Conservation (phyloP, 1,140 invertebrate genomes). For the Drosophila micromelanica region DNA sequence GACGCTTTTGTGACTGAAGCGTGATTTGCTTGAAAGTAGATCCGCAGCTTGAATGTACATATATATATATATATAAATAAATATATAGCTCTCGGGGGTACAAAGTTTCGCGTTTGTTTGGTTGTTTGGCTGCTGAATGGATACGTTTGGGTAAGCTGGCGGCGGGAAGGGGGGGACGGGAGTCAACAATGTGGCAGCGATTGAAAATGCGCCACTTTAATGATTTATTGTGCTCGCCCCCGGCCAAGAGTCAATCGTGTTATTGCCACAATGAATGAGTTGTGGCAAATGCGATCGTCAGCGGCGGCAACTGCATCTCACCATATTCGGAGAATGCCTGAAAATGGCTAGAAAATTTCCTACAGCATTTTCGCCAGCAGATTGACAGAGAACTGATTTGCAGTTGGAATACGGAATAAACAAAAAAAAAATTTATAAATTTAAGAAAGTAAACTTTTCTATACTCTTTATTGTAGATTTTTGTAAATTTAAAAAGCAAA, state of each 20-base stretch:
- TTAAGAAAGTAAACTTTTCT: neutral
- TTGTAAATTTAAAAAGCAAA: too few relatives aligned
- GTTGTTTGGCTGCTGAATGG: slow-evolving; percentile 51
- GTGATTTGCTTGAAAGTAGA: slow-evolving; percentile 33
- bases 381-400: slow-evolving; percentile 45
- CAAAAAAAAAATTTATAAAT: too few relatives aligned
- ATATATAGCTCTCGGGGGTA: slow-evolving; percentile 9
- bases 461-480: neutral
- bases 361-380: slow-evolving; percentile 53
- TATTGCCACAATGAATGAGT: slow-evolving; percentile 22
- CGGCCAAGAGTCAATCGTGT: slow-evolving; percentile 71
- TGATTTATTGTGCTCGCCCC: slow-evolving; percentile 66
- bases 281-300: slow-evolving; percentile 31
- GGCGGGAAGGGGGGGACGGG: slow-evolving; percentile 10
- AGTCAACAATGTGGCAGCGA: slow-evolving; percentile 39
- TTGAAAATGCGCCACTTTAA: slow-evolving; percentile 41
- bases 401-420: slow-evolving; percentile 1
- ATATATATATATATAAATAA: neutral
- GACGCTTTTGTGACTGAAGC: slow-evolving; percentile 35
- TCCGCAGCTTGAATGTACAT: slow-evolving; percentile 1
- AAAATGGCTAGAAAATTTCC: slow-evolving; percentile 67
- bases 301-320: slow-evolving; percentile 34
- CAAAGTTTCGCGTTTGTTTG: slow-evolving; percentile 50
- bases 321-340: slow-evolving; percentile 50
- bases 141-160: slow-evolving; percentile 8